Evolutionary conservation across 2,797 vertebrate genomes (phyloP), one percentile per base, ranked within the genome.

Genomic region (Hyperoplus immaculatus): DNA sequence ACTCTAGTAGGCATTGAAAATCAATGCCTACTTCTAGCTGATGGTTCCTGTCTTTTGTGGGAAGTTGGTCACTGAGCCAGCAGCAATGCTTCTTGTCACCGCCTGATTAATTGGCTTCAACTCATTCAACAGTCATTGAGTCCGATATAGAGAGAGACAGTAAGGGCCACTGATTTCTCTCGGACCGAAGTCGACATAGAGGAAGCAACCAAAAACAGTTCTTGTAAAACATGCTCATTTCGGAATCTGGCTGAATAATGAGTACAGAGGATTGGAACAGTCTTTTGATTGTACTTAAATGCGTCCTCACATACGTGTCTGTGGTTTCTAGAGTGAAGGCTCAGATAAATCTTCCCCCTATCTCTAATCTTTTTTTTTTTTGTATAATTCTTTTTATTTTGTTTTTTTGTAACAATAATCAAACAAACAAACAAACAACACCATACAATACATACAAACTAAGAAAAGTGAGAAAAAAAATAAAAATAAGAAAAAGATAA

Each of bases 21-120:
- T 92, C 87, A 76, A 90, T n/a, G n/a, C n/a, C n/a, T n/a, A n/a
- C n/a, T 87, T 89, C 71, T 80, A 29, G 87, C 77, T 86, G 85
- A 89, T 85, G 69, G 86, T 82, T 82, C 68, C 78, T 75, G 83
- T 90, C 89, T 88, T 85, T 86, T 86, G 85, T 88, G 76, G 83
- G 80, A 29, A 85, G 68, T 86, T 77, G 88, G 85, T 84, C 91
- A 90, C 72, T 81, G 89, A 89, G 87, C 84, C 89, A 90, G 91
- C 89, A 89, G 81, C 77, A 66, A 83, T 80, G 81, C 74, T 79
- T 87, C 87, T 83, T 88, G 89, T 91, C 87, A 84, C 71, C 59
- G 74, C 72, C 90, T 88, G 85, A 90, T 92, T 93, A 92, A 92
- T 92, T 93, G 91, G 87, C 81, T 89, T 89, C 85, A 83, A 89